These are phyloP conservation scores for Acanthisitta chloris DNA, from an alignment of 2,113 vertebrate genomes.

Conservation along the genomic window DNA sequence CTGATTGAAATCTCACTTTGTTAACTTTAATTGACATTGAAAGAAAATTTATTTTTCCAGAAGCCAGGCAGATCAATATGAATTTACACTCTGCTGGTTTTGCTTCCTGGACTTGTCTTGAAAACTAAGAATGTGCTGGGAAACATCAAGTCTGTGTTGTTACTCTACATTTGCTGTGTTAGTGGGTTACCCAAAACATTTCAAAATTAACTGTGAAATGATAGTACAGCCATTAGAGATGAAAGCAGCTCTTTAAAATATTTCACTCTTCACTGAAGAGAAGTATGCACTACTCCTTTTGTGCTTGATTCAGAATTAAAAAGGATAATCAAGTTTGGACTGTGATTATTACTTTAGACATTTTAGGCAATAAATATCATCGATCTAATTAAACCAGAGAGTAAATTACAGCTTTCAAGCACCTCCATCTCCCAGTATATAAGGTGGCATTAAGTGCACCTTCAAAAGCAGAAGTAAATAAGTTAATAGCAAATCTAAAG, in stretches of 20 bases:
- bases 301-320: constrained; percentile 2
- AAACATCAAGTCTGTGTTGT: background rate
- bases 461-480: constrained; percentile 22
- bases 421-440: background rate
- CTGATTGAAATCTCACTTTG: constrained; percentile 31
- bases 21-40: constrained; percentile 58
- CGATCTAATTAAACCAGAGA: constrained; percentile 29
- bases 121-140: background rate
- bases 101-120: background rate
- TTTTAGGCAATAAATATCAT: constrained; percentile 42
- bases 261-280: background rate
- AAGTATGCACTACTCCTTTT: background rate
- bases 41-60: constrained; percentile 43
- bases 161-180: background rate
- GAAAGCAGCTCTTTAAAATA: background rate
- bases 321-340: background rate
- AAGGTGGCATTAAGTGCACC: background rate
- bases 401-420: constrained; percentile 11
- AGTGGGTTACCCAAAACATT: background rate
- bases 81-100: constrained; percentile 43
- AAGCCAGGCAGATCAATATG: constrained; percentile 13
- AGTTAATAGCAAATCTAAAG: background rate
- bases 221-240: background rate
- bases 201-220: background rate
- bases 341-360: background rate